Percentiles rank a stretch among this genome's conserved stretches.
These are phyloP conservation scores for Sebastes ruberrimus DNA, from an alignment of 2,797 vertebrate species.

Conservation along the genomic window DNA sequence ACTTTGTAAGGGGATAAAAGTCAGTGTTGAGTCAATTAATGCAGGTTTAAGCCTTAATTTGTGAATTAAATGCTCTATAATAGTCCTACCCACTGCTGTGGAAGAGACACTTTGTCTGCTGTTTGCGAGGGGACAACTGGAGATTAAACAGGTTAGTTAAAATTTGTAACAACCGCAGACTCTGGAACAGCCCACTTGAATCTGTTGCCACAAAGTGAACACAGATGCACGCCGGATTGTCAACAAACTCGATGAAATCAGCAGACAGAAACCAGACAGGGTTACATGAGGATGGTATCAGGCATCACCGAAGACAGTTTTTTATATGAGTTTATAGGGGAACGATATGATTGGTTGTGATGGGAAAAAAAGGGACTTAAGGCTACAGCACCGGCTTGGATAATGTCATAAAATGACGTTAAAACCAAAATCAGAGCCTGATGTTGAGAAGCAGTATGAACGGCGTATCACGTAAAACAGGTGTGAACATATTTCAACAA, in stretches of 20 bases:
- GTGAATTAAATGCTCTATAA: background rate
- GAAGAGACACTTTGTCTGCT: slow-evolving; percentile 15
- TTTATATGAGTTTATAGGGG: background rate
- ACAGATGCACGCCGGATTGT: slow-evolving; percentile 64
- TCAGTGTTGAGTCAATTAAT: background rate
- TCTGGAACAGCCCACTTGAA: slow-evolving; percentile 56
- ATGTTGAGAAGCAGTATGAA: background rate
- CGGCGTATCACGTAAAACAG: slow-evolving; percentile 2
- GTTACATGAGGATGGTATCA: slow-evolving; percentile 22
- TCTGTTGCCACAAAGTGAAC: slow-evolving; percentile 70
- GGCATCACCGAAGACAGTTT: background rate
- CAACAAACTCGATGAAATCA: slow-evolving; percentile 43
- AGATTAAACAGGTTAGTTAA: slow-evolving; percentile 47
- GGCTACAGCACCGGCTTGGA: background rate
- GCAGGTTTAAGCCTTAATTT: background rate
- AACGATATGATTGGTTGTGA: background rate
- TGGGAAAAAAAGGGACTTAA: background rate
- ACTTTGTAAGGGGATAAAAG: background rate
- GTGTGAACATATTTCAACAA: slow-evolving; percentile 10
- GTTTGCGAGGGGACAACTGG: slow-evolving; percentile 28
- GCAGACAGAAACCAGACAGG: slow-evolving; percentile 39
- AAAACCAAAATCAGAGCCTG: slow-evolving; percentile 7
- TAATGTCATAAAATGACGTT: background rate
- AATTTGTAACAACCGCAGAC: slow-evolving; percentile 47
- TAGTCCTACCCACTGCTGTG: background rate